Evolutionary conservation across 2,113 vertebrate genomes (phyloP).

Genomic region (Semnornis frantzii): DNA sequence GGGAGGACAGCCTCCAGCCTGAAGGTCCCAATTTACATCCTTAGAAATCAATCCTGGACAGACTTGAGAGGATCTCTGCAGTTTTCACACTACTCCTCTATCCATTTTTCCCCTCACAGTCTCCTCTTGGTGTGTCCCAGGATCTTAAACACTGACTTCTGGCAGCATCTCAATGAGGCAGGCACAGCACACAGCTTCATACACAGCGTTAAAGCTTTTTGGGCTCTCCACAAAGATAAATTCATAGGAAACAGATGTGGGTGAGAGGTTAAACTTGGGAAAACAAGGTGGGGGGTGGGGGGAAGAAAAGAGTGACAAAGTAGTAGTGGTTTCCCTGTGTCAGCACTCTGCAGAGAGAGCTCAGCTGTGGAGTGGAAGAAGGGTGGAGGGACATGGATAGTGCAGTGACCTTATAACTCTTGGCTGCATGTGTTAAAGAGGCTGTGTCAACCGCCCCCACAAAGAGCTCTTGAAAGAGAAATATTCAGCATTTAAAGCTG

Average conservation of each 20-base stretch:
- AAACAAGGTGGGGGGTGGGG: neutral
- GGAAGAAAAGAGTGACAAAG: neutral
- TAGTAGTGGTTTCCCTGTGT: constrained; percentile 34
- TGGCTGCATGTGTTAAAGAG: neutral
- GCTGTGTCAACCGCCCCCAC: neutral
- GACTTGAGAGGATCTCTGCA: neutral
- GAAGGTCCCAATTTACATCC: neutral
- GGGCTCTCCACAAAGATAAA: neutral
- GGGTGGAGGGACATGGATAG: neutral
- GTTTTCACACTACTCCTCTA: neutral
- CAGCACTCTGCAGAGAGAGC: constrained; percentile 35
- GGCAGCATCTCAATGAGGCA: neutral
- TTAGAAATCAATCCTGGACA: neutral
- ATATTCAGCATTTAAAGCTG: neutral
- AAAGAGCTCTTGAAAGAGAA: neutral
- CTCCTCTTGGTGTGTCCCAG: neutral
- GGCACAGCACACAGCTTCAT: neutral
- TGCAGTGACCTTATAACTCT: neutral
- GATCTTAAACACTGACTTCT: neutral
- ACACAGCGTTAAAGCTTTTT: neutral
- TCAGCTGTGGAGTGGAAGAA: neutral
- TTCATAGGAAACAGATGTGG: constrained; percentile 68
- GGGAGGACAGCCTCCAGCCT: neutral
- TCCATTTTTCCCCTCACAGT: neutral
- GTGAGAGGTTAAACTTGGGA: constrained; percentile 46